These are phyloP conservation scores for Taenioides sp. DNA, from an alignment of 2,797 vertebrate genomes.

Conservation along the genomic window DNA sequence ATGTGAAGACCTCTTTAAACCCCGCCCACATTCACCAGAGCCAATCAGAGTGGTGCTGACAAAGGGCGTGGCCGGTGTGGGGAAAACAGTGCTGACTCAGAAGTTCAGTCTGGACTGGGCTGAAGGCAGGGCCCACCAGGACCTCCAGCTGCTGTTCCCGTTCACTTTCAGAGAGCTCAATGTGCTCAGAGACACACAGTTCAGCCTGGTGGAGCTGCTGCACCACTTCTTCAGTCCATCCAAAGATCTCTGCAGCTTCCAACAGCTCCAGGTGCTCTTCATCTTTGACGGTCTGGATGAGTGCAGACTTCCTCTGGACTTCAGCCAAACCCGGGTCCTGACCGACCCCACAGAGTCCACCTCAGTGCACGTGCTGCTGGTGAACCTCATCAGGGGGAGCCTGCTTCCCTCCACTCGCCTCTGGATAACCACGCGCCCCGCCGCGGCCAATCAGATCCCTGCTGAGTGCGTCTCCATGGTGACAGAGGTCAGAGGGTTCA, in stretches of 20 bases:
- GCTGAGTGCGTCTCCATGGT: background rate
- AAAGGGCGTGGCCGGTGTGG: background rate
- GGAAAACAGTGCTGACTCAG: background rate
- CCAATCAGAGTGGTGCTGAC: background rate
- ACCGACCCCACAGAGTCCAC: background rate
- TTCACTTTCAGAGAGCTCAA: slow-evolving; percentile 4
- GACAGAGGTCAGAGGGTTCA: background rate
- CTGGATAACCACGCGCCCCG: background rate
- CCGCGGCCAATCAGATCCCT: background rate
- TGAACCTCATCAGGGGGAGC: background rate
- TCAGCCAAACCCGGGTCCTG: background rate
- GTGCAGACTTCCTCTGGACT: background rate
- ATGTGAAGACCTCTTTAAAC: slow-evolving; percentile 2
- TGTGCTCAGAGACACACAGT: background rate
- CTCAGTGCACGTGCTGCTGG: background rate
- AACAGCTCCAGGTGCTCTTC: background rate
- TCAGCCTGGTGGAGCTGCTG: background rate
- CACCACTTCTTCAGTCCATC: slow-evolving; percentile 4
- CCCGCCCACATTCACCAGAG: background rate
- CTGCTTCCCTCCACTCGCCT: background rate
- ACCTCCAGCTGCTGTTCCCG: slow-evolving; percentile 2
- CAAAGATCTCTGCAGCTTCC: background rate
- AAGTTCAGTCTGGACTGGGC: background rate
- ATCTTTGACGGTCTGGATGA: slow-evolving; percentile 4
- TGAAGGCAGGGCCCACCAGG: background rate